Evolutionary conservation across 2,888 invertebrate species (phyloP), one percentile per base, ranked within the genome.

Genomic region (Eubasilissa splendida): DNA sequence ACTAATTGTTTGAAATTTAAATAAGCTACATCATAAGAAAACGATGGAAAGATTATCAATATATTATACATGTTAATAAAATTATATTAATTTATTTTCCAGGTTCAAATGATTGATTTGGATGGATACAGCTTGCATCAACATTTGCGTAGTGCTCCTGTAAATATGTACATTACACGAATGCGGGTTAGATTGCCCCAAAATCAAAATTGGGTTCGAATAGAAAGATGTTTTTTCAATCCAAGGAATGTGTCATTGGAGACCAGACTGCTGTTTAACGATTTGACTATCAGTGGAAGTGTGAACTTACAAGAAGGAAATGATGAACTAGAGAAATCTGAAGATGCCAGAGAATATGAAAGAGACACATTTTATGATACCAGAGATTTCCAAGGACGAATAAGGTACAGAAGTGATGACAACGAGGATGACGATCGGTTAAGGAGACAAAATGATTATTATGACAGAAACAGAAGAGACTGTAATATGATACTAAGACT

Each of bases 401-500:
- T 80, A 42, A 70, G 80, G 42, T 88, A 88, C 84, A 86, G 86
- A 81, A 88, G 87, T 52, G 87, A 85, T 5, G 87, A 87, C 76
- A 88, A 90, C 81, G 89, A 89, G 11, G 89, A 91, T 74, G 87
- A 89, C 5, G 85, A 87, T 59, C 85, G 87, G 0, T 87, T 88
- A 59, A 86, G 90, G 87, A 71, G 87, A 85, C 86, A 91, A 84
- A 84, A 86, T 80, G 86, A 87, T 4, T 86, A 87, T 86, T 80
- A 83, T 33, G 87, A 88, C 58, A 88, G 88, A 3, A 86, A 86
- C 14, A 87, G 90, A 81, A 87, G 93, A 85, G 90, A 93, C 11
- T 96, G 96, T 85, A 94, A 94, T 85, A 96, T 96, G 96, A 96
- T 95, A 80, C 87, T 96, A 76, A 89, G 95, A 83, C 88, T 95